phyloP scores from a whole-genome alignment of 2,888 invertebrate genomes.

The Lepidocyrtinus sp. region DNA sequence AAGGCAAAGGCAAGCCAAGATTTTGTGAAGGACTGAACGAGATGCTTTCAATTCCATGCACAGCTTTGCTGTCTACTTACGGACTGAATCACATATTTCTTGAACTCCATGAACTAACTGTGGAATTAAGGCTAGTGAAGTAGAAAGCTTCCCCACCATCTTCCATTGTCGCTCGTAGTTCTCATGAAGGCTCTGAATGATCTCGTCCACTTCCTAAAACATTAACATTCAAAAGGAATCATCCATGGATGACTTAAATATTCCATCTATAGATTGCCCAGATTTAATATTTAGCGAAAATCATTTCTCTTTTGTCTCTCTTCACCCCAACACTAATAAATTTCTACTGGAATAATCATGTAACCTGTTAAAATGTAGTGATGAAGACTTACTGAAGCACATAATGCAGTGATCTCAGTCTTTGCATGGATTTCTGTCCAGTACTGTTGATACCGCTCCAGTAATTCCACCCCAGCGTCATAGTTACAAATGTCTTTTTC shows the following conservation, averaged over 20 bases:
- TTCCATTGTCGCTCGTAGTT: constrained; percentile 74
- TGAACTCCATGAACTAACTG: constrained; percentile 74
- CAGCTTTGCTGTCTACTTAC: constrained; percentile 71
- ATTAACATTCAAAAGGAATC: neutral
- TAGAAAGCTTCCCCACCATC: constrained; percentile 72
- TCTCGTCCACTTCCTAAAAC: constrained; percentile 72
- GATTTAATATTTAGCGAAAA: too few relatives aligned
- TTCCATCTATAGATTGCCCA: too few relatives aligned
- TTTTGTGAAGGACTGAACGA: too few relatives aligned
- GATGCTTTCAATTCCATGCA: too few relatives aligned
- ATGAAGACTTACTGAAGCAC: constrained; percentile 74
- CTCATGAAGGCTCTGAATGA: constrained; percentile 74
- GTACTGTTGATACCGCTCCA: constrained; percentile 81
- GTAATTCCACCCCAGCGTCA: constrained; percentile 80
- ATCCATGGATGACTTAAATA: too few relatives aligned
- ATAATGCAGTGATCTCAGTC: constrained; percentile 78
- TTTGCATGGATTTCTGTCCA: constrained; percentile 82
- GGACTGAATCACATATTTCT: constrained; percentile 74
- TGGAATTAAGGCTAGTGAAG: constrained; percentile 73
- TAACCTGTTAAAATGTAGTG: neutral
- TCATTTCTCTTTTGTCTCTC: too few relatives aligned
- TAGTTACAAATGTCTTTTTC: constrained; percentile 73
- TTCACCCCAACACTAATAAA: too few relatives aligned
- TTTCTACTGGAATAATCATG: too few relatives aligned
- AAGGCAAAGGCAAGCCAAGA: too few relatives aligned